Conservation (phyloP, 2,888 invertebrate genomes). For the Calameuta filiformis region DNA sequence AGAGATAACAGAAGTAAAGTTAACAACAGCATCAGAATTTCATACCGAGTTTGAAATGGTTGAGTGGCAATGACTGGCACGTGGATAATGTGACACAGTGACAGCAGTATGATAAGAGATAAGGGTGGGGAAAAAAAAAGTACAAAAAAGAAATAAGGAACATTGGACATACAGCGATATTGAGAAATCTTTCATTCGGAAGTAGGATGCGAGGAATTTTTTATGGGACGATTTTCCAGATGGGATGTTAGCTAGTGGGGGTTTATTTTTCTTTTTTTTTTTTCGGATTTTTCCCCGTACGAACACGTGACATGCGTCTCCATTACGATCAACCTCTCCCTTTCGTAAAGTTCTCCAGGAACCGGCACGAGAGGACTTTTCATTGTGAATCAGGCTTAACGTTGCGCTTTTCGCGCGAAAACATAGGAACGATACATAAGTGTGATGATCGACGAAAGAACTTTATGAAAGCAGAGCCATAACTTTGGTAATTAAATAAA, state of each 20-base stretch:
- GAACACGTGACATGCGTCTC: constrained; percentile 19
- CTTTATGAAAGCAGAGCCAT: constrained; percentile 36
- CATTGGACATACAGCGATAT: too few species aligned
- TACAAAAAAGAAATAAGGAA: not conserved
- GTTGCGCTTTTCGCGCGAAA: not conserved
- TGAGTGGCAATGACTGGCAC: too few species aligned
- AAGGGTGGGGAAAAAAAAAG: not conserved
- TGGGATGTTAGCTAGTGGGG: too few species aligned
- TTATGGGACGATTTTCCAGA: too few species aligned
- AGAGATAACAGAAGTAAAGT: constrained; percentile 13
- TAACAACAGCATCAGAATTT: not conserved
- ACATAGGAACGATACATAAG: too few species aligned
- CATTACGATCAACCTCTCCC: constrained; percentile 7
- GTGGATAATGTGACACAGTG: too few species aligned
- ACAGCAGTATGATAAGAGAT: not conserved
- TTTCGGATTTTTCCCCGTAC: too few species aligned
- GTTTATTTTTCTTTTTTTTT: too few species aligned
- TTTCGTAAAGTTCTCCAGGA: constrained; percentile 15
- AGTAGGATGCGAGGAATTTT: too few species aligned
- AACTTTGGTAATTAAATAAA: constrained; percentile 29
- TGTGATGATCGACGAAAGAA: constrained; percentile 14
- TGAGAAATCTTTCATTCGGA: too few species aligned
- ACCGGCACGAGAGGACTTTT: constrained; percentile 12
- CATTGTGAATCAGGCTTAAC: not conserved
- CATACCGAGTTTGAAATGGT: too few species aligned